phyloP scores from a whole-genome alignment of 2,113 vertebrate genomes.

The Macrotis lagotis region DNA sequence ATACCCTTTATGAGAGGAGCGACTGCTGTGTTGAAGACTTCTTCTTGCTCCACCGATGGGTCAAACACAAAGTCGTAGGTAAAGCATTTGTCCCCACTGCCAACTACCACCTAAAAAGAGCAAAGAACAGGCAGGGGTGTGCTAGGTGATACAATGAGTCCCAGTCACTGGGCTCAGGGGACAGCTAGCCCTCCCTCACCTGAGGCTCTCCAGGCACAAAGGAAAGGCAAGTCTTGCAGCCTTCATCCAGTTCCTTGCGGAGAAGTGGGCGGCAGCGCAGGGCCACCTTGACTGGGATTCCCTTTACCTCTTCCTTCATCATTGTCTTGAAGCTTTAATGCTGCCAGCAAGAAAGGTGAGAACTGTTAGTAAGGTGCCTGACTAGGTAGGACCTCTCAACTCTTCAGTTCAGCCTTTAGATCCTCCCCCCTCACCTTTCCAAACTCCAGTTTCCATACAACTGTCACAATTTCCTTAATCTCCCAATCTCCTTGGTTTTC shows the following conservation, averaged over 20 bases:
- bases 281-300: constrained; percentile 93
- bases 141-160: background rate
- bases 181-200: constrained; percentile 77
- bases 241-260: constrained; percentile 90
- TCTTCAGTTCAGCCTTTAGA: too few species aligned
- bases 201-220: constrained; percentile 93
- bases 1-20: constrained; percentile 90
- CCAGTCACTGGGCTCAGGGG: background rate
- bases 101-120: constrained; percentile 90
- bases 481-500: background rate
- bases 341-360: background rate
- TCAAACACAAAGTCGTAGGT: constrained; percentile 97
- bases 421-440: too few species aligned
- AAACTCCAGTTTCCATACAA: too few species aligned
- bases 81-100: constrained; percentile 93
- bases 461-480: background rate
- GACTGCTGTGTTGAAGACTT: constrained; percentile 91
- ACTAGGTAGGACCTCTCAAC: background rate
- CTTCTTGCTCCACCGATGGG: constrained; percentile 93
- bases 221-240: constrained; percentile 93
- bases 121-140: constrained; percentile 6
- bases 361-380: background rate
- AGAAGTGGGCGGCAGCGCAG: constrained; percentile 94
- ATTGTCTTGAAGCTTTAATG: constrained; percentile 71
- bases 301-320: constrained; percentile 89